Evolutionary conservation across 2,797 vertebrate species (phyloP).

Genomic region (Myotis vivesi): DNA sequence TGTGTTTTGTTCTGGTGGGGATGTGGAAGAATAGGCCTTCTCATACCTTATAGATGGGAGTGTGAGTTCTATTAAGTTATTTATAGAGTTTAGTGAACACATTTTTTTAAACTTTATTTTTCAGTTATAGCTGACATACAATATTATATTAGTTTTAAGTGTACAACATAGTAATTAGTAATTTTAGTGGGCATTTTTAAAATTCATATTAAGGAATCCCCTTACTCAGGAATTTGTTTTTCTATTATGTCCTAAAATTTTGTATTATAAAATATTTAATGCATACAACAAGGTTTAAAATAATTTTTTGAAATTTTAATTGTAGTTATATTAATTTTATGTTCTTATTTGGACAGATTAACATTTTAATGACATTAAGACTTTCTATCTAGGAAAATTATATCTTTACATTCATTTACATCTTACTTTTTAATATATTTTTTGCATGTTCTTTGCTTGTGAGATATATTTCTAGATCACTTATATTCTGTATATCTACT

Average conservation of each 20-base stretch:
- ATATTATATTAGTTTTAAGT: neutral
- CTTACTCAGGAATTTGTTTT: conserved; percentile 18
- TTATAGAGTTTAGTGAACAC: neutral
- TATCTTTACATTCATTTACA: neutral
- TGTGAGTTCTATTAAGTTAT: conserved; percentile 29
- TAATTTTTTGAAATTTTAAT: neutral
- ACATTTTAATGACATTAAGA: conserved; percentile 12
- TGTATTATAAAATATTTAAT: conserved; percentile 36
- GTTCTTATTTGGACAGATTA: neutral
- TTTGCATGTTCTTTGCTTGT: neutral
- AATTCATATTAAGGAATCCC: neutral
- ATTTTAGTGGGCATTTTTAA: neutral
- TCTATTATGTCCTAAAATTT: neutral
- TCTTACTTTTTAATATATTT: neutral
- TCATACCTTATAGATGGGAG: neutral
- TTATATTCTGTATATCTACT: neutral
- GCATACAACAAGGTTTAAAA: neutral
- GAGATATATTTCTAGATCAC: neutral
- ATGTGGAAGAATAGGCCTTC: neutral
- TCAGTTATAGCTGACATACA: neutral
- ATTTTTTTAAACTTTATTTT: neutral
- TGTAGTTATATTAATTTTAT: neutral
- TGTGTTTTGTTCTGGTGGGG: conserved; percentile 19
- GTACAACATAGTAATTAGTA: neutral
- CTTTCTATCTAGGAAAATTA: neutral